phyloP scores from a whole-genome alignment of 2,888 invertebrate genomes.

The Petrophora chlorosata region DNA sequence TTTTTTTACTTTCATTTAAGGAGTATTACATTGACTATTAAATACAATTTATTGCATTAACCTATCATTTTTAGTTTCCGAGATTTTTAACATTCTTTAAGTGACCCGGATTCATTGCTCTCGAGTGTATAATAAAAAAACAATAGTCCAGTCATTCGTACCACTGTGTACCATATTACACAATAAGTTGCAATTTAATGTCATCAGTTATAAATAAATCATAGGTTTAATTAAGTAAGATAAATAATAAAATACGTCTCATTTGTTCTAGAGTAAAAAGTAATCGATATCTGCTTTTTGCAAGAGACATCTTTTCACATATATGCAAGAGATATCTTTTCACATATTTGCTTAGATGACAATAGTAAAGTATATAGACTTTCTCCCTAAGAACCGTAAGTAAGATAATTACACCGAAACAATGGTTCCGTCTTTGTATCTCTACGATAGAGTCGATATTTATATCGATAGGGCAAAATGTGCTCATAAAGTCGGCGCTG shows the following conservation, averaged over 20 bases:
- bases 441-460: constrained; percentile 1
- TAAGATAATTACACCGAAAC: constrained; percentile 54
- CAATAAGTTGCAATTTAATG: too few relatives aligned
- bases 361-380: constrained; percentile 48
- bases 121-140: too few relatives aligned
- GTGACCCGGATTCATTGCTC: too few relatives aligned
- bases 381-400: constrained; percentile 53
- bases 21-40: too few relatives aligned
- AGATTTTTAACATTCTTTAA: too few relatives aligned
- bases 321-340: constrained; percentile 43
- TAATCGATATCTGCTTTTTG: constrained; percentile 30
- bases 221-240: neutral
- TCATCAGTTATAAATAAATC: neutral
- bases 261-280: constrained; percentile 11
- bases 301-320: constrained; percentile 42
- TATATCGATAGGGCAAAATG: neutral
- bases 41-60: too few relatives aligned
- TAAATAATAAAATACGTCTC: neutral
- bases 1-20: too few relatives aligned
- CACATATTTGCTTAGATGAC: constrained; percentile 50
- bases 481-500: too few relatives aligned
- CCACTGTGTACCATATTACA: too few relatives aligned
- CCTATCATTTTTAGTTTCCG: too few relatives aligned
- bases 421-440: constrained; percentile 52
- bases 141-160: too few relatives aligned